Evolutionary conservation across 1,140 invertebrate species (phyloP), one percentile per base, ranked within the genome.

Genomic region (Papilio glaucus): DNA sequence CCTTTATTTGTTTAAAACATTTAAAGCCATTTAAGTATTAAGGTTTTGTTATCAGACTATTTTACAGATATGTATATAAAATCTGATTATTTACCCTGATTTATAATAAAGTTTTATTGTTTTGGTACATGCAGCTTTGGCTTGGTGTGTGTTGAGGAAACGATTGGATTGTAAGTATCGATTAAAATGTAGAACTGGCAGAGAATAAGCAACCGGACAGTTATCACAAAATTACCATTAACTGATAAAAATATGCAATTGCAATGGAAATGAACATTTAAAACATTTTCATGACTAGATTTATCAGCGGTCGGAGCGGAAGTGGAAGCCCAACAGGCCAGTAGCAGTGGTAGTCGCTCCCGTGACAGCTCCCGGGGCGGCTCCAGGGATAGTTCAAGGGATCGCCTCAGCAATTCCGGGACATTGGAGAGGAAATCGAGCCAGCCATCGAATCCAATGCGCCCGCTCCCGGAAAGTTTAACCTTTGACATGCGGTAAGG

Each of bases 91-190:
- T 33, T 33, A 37, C 0, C 39, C 5, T 41, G 21, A 69, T 63
- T 62, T 71, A 33, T 65, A 72, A 74, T 68, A 24, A 74, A 60
- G 49, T 18, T 26, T 61, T 69, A 41, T 6, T 73, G 72, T 97
- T 33, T 94, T 92, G 86, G 81, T 75, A 85, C 84, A 87, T 94
- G 94, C 95, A 97, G 97, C 97, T 74, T 94, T 98, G 88, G 96
- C 97, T 84, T 98, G 97, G 97, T 97, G 96, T 95, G 96, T 97
- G 75, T 95, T 98, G 87, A 95, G 97, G 89, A 98, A 97, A 91
- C 95, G 97, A 83, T 95, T 97, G 92, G 97, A 98, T 94, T 97
- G 97, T 98, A 97, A 94, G 96, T 96, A 93, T 80, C 45, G 74
- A 72, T 15, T 24, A 37, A 45, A 41, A 71, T 69, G 1, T 61